Evolutionary conservation across 1,140 invertebrate species (phyloP), one percentile per base, ranked within the genome.

Genomic region (Calliphora vicina): DNA sequence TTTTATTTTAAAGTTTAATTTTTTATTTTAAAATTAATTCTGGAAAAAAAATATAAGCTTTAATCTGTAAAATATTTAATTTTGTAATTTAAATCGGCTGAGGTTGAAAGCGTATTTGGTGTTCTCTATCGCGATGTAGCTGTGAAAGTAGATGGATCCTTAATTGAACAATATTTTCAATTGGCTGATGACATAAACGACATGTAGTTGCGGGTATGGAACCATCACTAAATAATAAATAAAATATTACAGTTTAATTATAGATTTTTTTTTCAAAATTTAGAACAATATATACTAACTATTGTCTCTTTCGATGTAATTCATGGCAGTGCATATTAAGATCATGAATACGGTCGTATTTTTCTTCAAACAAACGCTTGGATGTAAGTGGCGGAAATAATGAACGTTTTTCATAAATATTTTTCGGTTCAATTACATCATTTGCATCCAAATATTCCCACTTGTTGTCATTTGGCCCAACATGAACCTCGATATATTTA

Each of bases 351-450:
- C 74, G 83, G 15, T 83, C 84, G 20, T 83, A 84, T 26, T 84
- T 78, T 23, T 90, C 88, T 25, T 82, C 83, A 35, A 76, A 80
- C 9, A 90, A 84, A 86, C 88, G 82, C 67, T 93, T 90, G 20
- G 92, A 92, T 80, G 86, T 84, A 86, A 94, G 93, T 50, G 94
- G 87, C 3, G 92, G 91, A 85, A 91, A 95, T 85, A 94, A 91
- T 12, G 89, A 87, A 4, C 91, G 88, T 6, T 87, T 85, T 23
- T 91, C 92, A 84, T 91, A 91, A 1, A 91, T 87, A 29, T 86
- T 86, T 2, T 85, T 85, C 74, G 90, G 88, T 87, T 89, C 87
- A 27, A 91, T 86, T 2, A 91, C 82, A 27, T 92, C 91, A 2
- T 91, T 78, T 17, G 88, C 86, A 13, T 88, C 86, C 17, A 87